Conservation (phyloP, 2,113 vertebrate species). For the Lathamus discolor region DNA sequence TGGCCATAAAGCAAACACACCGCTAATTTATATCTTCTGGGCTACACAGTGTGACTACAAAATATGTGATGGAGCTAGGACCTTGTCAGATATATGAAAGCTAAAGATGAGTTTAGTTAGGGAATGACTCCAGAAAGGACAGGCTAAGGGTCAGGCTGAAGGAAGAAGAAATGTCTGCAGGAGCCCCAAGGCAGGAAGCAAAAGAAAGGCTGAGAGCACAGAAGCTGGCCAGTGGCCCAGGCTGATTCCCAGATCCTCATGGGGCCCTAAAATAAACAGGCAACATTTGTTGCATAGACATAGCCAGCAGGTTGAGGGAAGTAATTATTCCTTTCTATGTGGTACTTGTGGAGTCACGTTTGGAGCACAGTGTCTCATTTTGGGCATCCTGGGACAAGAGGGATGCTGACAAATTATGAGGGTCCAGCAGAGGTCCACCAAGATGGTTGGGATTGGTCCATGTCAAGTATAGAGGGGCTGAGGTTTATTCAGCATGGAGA, state of each 20-base stretch:
- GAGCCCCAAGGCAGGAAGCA: neutral
- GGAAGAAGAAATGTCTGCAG: neutral
- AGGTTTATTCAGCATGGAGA: neutral
- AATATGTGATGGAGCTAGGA: neutral
- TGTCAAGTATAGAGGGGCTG: accelerated
- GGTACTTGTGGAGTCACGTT: neutral
- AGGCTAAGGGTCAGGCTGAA: neutral
- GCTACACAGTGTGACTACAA: neutral
- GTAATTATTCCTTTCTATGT: neutral
- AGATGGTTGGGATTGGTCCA: neutral
- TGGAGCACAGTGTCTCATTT: accelerated
- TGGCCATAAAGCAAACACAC: neutral
- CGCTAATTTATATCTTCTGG: neutral
- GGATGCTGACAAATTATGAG: neutral
- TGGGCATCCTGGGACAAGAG: neutral
- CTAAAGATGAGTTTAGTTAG: neutral
- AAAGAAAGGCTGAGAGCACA: neutral
- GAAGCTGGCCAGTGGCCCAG: neutral
- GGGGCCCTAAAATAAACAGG: neutral
- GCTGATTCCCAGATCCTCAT: neutral
- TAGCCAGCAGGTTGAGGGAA: neutral
- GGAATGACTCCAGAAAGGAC: neutral
- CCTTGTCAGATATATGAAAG: neutral
- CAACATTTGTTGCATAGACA: neutral
- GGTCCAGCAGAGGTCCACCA: neutral